phyloP scores from a whole-genome alignment of 2,797 vertebrate species.

The Apogon hyalosoma region DNA sequence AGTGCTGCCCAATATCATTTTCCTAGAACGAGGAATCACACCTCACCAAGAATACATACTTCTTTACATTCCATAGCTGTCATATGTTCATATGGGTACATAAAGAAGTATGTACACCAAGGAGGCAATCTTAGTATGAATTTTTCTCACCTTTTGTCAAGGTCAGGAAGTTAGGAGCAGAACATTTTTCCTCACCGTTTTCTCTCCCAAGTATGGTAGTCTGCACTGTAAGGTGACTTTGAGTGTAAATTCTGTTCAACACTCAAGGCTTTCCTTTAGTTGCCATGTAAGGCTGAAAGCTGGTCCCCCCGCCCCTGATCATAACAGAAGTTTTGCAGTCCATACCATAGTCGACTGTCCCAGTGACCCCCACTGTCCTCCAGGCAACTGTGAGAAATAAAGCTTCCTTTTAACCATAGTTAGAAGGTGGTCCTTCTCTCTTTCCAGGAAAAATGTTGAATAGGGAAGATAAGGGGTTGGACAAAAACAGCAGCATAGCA shows the following conservation, averaged over 20 bases:
- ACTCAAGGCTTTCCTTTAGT: slow-evolving; percentile 79
- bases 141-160: slow-evolving; percentile 79
- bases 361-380: slow-evolving; percentile 83
- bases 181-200: slow-evolving; percentile 66
- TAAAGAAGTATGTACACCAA: slow-evolving; percentile 99
- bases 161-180: slow-evolving; percentile 76
- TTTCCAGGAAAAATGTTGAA: slow-evolving; percentile 51
- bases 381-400: slow-evolving; percentile 70
- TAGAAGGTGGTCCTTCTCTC: slow-evolving; percentile 53
- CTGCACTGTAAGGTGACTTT: slow-evolving; percentile 85
- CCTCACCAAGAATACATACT: slow-evolving; percentile 99
- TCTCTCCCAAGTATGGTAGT: slow-evolving; percentile 81
- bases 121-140: slow-evolving; percentile 85
- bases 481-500: slow-evolving; percentile 24
- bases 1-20: slow-evolving; percentile 50
- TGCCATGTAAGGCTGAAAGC: slow-evolving; percentile 82
- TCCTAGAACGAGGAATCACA: slow-evolving; percentile 79
- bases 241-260: slow-evolving; percentile 83
- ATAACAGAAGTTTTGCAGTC: slow-evolving; percentile 79
- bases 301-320: slow-evolving; percentile 72
- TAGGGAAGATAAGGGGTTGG: slow-evolving; percentile 30
- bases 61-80: slow-evolving; percentile 99
- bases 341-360: slow-evolving; percentile 78
- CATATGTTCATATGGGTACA: slow-evolving; percentile 99
- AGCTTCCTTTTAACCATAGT: slow-evolving; percentile 52